These are phyloP conservation scores for Corapipo altera DNA, from an alignment of 2,113 vertebrate species.

Conservation along the genomic window DNA sequence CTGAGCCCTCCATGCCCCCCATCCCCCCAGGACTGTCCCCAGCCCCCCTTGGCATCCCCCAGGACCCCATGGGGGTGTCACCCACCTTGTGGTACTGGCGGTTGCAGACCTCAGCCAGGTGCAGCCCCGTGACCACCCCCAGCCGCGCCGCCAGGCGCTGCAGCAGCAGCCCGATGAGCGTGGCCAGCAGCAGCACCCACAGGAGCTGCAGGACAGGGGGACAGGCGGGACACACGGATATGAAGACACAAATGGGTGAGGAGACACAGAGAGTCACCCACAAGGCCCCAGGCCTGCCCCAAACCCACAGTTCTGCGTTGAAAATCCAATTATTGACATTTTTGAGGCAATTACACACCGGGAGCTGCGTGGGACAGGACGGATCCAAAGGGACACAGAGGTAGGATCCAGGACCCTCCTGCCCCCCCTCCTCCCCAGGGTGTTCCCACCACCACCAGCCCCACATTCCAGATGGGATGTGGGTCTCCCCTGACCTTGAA, in stretches of 20 bases:
- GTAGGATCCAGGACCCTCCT: accelerated
- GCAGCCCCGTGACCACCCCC: conserved; percentile 94
- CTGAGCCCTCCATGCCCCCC: too few species aligned
- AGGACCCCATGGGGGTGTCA: neutral
- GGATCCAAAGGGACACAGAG: accelerated
- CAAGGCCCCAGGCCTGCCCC: accelerated
- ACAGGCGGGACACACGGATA: neutral
- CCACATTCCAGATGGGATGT: neutral
- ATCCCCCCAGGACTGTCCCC: too few species aligned
- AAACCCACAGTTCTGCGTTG: accelerated
- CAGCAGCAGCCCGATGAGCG: conserved; percentile 88
- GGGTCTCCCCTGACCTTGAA: conserved; percentile 84
- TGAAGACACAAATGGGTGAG: neutral
- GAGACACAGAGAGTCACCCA: accelerated
- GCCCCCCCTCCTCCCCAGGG: too few species aligned
- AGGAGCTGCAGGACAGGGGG: conserved; percentile 78
- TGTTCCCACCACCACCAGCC: neutral
- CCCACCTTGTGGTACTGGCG: conserved; percentile 89
- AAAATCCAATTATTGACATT: accelerated
- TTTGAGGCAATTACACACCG: accelerated
- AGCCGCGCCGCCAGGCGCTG: conserved; percentile 91
- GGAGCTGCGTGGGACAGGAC: neutral
- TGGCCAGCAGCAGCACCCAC: conserved; percentile 89
- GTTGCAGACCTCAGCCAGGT: conserved; percentile 93
- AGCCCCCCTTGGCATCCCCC: too few species aligned